phyloP scores from a whole-genome alignment of 2,797 vertebrate genomes.

The Mus caroli region DNA sequence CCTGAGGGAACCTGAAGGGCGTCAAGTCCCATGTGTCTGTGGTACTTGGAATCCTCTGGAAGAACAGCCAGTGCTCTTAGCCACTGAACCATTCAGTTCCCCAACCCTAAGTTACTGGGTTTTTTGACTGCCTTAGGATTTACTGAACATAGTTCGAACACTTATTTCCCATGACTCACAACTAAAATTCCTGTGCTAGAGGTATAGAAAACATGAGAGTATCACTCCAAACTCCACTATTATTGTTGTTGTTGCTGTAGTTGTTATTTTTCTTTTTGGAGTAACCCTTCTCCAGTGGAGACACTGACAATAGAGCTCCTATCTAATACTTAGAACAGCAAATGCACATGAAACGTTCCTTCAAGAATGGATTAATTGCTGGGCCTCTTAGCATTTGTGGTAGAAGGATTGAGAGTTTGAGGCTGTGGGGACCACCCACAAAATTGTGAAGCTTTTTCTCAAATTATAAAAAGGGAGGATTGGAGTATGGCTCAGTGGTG shows the following conservation, averaged over 20 bases:
- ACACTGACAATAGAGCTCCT: background rate
- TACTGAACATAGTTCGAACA: conserved; percentile 21
- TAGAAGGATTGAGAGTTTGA: background rate
- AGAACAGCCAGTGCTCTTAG: background rate
- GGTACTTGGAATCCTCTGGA: background rate
- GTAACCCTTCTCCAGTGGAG: background rate
- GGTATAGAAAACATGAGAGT: conserved; percentile 2
- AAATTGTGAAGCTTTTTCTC: background rate
- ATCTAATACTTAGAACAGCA: background rate
- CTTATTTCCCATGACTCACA: background rate
- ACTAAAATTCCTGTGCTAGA: background rate
- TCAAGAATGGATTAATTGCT: background rate
- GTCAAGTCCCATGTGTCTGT: background rate
- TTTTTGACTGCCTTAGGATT: background rate
- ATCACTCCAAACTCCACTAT: background rate
- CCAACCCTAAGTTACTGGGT: background rate
- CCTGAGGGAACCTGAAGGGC: background rate
- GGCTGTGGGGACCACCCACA: background rate
- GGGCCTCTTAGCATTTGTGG: background rate
- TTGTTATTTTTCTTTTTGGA: background rate
- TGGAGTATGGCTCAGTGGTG: background rate
- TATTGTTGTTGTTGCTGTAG: background rate
- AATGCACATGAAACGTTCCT: background rate
- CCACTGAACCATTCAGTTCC: background rate
- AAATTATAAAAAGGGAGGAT: background rate